Conservation (phyloP, 2,797 vertebrate genomes). For the Galaxias olidus region DNA sequence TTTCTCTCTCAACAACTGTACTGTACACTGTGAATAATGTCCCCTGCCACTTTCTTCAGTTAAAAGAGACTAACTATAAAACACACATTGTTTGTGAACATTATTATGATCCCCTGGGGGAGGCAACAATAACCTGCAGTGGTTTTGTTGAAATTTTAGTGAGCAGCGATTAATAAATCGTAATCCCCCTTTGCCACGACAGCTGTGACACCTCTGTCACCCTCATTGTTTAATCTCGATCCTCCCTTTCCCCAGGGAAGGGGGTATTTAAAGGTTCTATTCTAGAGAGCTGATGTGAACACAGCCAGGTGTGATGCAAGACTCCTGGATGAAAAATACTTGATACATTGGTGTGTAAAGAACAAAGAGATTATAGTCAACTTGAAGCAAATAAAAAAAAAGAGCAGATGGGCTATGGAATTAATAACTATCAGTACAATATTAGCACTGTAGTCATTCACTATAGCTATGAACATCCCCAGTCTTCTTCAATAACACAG, state of each 20-base stretch:
- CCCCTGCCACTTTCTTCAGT: not conserved
- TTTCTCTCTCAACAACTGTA: too few relatives aligned
- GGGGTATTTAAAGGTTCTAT: not conserved
- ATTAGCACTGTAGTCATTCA: too few relatives aligned
- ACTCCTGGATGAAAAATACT: too few relatives aligned
- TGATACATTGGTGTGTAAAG: not conserved
- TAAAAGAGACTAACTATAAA: not conserved
- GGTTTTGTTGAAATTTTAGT: constrained; percentile 43
- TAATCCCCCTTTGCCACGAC: constrained; percentile 64
- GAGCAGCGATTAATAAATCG: constrained; percentile 72
- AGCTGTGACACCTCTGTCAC: constrained; percentile 59
- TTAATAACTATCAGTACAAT: too few relatives aligned
- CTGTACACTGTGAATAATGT: not conserved
- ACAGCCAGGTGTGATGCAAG: not conserved
- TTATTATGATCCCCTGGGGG: constrained; percentile 29
- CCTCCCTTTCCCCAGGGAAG: constrained; percentile 39
- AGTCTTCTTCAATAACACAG: too few relatives aligned
- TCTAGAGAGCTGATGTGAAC: not conserved
- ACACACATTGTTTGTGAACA: constrained; percentile 24
- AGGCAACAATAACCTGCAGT: constrained; percentile 44
- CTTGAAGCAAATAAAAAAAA: too few relatives aligned
- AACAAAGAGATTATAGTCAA: not conserved
- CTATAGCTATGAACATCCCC: too few relatives aligned
- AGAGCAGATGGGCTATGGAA: too few relatives aligned
- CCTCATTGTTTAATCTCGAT: constrained; percentile 57